A percentile compares a stretch with the other conserved stretches of the same genome.
These are phyloP conservation scores for Gambusia yucatana DNA, from an alignment of 2,797 vertebrate genomes.

Conservation along the genomic window DNA sequence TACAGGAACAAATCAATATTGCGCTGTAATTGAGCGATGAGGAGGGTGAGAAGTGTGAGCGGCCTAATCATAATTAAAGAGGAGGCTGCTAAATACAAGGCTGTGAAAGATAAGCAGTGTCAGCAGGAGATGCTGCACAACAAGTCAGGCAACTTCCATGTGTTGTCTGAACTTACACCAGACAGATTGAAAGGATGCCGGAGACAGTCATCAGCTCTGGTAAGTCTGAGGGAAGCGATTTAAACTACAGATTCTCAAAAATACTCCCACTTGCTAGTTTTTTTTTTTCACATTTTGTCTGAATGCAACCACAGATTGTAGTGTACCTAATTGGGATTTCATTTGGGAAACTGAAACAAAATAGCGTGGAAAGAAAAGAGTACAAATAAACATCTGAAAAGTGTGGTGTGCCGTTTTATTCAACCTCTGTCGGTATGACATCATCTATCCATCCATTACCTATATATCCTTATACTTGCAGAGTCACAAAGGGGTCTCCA, in stretches of 20 bases:
- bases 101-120: constrained; percentile 74
- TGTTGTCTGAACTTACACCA: constrained; percentile 71
- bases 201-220: constrained; percentile 31
- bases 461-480: too few species aligned
- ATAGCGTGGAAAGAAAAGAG: not conserved
- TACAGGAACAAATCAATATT: constrained; percentile 86
- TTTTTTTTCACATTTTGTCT: not conserved
- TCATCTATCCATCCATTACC: too few species aligned
- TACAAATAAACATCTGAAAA: not conserved
- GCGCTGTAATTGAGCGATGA: constrained; percentile 88
- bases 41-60: constrained; percentile 83
- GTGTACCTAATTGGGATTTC: not conserved
- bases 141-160: constrained; percentile 52
- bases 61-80: constrained; percentile 87
- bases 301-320: not conserved
- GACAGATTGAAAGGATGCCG: constrained; percentile 54
- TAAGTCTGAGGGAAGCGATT: not conserved
- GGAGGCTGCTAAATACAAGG: constrained; percentile 70
- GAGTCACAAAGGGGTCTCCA: too few species aligned
- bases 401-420: not conserved
- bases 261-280: not conserved
- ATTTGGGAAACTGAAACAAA: not conserved
- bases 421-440: not conserved
- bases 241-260: not conserved
- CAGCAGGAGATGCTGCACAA: constrained; percentile 49